Evolutionary conservation across 30 jellyfish, hydroid and myxozoan species (phyloP).

Genomic region (Catostylus mosaicus): DNA sequence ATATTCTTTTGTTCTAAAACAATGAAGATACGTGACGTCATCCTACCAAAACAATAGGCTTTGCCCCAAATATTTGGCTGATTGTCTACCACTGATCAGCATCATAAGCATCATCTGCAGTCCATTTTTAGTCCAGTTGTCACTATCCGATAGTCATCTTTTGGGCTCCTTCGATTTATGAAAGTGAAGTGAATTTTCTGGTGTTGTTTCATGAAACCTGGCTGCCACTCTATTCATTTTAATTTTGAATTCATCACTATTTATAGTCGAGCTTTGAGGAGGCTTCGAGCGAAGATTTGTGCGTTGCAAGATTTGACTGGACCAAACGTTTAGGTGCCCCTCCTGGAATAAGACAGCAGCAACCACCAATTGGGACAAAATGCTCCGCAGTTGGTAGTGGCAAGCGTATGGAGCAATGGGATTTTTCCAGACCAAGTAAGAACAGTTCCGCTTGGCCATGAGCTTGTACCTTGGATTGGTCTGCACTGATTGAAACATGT

Average conservation of each 20-base stretch:
- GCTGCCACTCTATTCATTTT: neutral
- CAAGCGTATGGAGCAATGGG: slow-evolving; percentile 19
- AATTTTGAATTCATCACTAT: neutral
- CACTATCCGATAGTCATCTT: too few species aligned
- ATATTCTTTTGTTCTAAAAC: too few species aligned
- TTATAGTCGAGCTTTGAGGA: slow-evolving; percentile 70
- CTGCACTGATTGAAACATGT: neutral
- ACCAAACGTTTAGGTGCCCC: slow-evolving; percentile 29
- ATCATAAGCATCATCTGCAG: too few species aligned
- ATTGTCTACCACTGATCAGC: too few species aligned
- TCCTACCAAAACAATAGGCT: too few species aligned
- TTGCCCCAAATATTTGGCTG: too few species aligned
- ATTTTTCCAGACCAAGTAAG: slow-evolving; percentile 29
- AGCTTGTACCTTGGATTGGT: neutral
- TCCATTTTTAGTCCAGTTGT: too few species aligned
- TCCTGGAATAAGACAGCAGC: slow-evolving; percentile 36
- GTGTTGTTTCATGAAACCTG: too few species aligned
- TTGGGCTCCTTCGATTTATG: too few species aligned
- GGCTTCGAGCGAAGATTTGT: slow-evolving; percentile 58
- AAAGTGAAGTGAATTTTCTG: too few species aligned
- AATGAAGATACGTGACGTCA: too few species aligned
- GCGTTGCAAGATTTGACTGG: slow-evolving; percentile 22
- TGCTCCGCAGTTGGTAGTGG: slow-evolving; percentile 34
- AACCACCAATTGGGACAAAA: slow-evolving; percentile 46
- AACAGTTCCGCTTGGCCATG: neutral